Evolutionary conservation across 2,113 vertebrate genomes (phyloP).

Genomic region (Spea bombifrons): DNA sequence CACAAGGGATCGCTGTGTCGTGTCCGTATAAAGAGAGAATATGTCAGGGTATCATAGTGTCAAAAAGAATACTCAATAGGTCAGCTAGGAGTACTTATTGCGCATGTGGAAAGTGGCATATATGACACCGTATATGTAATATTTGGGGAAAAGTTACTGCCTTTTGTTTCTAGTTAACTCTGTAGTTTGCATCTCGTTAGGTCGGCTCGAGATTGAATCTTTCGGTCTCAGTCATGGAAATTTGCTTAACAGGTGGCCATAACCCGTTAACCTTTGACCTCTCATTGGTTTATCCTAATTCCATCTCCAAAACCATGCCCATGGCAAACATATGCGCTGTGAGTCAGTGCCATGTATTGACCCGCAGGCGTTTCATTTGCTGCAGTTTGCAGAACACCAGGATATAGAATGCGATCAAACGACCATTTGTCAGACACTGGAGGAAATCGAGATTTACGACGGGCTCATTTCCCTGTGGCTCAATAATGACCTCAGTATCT

Average conservation of each 20-base stretch:
- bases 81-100: too few species aligned
- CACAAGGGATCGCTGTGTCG: too few species aligned
- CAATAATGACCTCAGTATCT: too few species aligned
- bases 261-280: conserved; percentile 25
- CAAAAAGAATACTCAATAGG: too few species aligned
- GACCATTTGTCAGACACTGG: conserved; percentile 5
- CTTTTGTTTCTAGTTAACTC: too few species aligned
- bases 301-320: background rate
- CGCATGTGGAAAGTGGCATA: too few species aligned
- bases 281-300: background rate
- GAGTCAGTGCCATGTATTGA: background rate
- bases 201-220: too few species aligned
- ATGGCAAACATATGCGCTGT: conserved; percentile 1
- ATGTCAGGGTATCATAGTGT: too few species aligned
- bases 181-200: too few species aligned
- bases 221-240: background rate
- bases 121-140: too few species aligned
- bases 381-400: background rate
- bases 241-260: conserved; percentile 11
- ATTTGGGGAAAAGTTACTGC: too few species aligned
- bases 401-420: background rate
- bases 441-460: conserved; percentile 20
- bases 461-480: background rate
- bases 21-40: too few species aligned
- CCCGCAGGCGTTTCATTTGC: background rate